Evolutionary conservation across 2,797 vertebrate species (phyloP), one percentile per base, ranked within the genome.

Genomic region (Coregonus suidteri): DNA sequence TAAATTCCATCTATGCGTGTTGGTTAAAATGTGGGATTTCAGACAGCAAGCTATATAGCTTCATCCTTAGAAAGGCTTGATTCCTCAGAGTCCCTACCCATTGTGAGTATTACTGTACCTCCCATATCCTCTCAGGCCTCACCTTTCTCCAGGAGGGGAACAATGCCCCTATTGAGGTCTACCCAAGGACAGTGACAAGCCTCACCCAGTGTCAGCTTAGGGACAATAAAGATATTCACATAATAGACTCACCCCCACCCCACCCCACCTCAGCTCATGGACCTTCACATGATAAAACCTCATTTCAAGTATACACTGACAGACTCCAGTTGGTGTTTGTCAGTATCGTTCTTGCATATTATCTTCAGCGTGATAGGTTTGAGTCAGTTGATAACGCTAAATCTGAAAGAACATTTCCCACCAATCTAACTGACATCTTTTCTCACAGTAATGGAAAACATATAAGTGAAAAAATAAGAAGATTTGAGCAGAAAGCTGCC

Each of bases 341-440:
- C 9, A 47, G 41, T 11, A 47, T 47, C 41, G 0, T 11, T 47
- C 41, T 47, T 47, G 41, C 41, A 0, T 13, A 47, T 47, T 47
- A 47, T 47, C 53, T 20, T 41, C 31, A 37, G 52, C 74, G 2
- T 3, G 1, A 73, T 56, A 69, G 34, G 25, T 67, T 34, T 20
- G 16, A 71, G 73, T 76, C 53, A n/a, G 56, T 52, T 73, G 71
- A 76, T 82, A 81, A 77, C 78, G 81, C 37, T n/a, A 73, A 84
- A 77, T 80, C 14, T 37, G 67, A 15, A 34, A 6, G 18, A 66
- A 82, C 78, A 72, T 75, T 83, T 77, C 51, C 15, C 69, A 84
- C 82, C 83, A n/a, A 84, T 89, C 85, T 83, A 76, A 82, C 84
- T 76, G 77, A 74, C 81, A 86, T 86, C 75, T 70, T 71, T 77